Conservation (phyloP, 1,140 invertebrate species). For the Heliothis subflexa region DNA sequence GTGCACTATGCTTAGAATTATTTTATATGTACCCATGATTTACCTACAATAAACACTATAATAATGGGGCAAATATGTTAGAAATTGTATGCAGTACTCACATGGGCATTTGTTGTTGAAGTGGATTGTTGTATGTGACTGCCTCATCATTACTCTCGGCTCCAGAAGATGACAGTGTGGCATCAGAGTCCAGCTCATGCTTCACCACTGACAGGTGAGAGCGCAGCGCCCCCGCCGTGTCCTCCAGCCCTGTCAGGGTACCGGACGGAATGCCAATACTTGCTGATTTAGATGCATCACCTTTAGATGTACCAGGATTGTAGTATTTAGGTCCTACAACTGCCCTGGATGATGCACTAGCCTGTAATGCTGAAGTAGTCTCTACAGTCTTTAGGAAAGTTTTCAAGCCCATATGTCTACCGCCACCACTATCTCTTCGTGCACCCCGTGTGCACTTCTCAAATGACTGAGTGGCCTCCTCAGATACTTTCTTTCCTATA, state of each 20-base stretch:
- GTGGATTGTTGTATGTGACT: constrained; percentile 91
- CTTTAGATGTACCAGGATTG: constrained; percentile 88
- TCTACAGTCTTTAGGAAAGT: constrained; percentile 77
- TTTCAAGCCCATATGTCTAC: constrained; percentile 73
- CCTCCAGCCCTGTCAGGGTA: constrained; percentile 87
- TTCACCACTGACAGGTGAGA: constrained; percentile 91
- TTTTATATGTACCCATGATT: background rate
- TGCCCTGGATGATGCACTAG: constrained; percentile 72
- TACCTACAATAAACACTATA: background rate
- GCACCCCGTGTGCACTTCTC: constrained; percentile 87
- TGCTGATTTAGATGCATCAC: constrained; percentile 76
- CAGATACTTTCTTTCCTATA: constrained; percentile 91
- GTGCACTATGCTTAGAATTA: too few species aligned
- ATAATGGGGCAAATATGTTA: constrained; percentile 20
- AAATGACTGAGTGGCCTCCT: constrained; percentile 91
- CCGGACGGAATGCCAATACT: constrained; percentile 78
- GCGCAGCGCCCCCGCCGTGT: constrained; percentile 89
- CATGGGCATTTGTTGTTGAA: constrained; percentile 91
- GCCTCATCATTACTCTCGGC: constrained; percentile 97
- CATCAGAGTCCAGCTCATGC: constrained; percentile 94
- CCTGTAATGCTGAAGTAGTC: constrained; percentile 76
- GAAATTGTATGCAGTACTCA: constrained; percentile 86
- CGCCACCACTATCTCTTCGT: constrained; percentile 69
- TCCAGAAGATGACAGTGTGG: constrained; percentile 96
- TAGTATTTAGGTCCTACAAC: constrained; percentile 85